phyloP scores from a whole-genome alignment of 1,140 invertebrate genomes.

The Micrasema longulum region DNA sequence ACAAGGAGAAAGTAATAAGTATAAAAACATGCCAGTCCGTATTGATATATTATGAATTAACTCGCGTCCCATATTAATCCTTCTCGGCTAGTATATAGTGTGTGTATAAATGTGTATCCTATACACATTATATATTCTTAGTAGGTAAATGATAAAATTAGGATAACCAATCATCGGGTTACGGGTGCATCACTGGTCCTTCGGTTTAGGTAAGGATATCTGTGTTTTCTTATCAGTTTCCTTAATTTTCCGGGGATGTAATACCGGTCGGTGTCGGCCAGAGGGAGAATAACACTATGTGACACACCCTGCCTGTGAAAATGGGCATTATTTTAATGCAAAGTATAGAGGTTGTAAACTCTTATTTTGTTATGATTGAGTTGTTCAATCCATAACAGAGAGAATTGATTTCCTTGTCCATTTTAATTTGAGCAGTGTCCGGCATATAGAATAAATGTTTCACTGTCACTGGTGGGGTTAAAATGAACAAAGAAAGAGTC shows the following conservation, averaged over 20 bases:
- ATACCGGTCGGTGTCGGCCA: neutral
- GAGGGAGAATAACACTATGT: slow-evolving; percentile 22
- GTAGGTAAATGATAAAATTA: slow-evolving; percentile 26
- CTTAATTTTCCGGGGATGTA: neutral
- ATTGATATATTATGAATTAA: slow-evolving; percentile 26
- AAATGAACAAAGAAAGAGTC: slow-evolving; percentile 49
- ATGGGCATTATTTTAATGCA: slow-evolving; percentile 89
- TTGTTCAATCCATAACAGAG: slow-evolving; percentile 39
- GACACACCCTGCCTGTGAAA: slow-evolving; percentile 74
- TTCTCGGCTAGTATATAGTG: slow-evolving; percentile 36
- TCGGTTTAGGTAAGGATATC: neutral
- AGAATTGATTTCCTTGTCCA: slow-evolving; percentile 50
- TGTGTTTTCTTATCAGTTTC: neutral
- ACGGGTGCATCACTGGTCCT: neutral
- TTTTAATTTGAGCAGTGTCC: slow-evolving; percentile 51
- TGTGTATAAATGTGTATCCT: slow-evolving; percentile 27
- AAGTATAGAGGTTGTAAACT: slow-evolving; percentile 87
- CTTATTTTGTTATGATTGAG: slow-evolving; percentile 56
- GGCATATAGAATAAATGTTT: slow-evolving; percentile 4
- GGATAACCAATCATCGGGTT: neutral
- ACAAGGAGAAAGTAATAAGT: slow-evolving; percentile 33
- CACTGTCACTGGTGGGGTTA: slow-evolving; percentile 46
- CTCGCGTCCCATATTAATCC: slow-evolving; percentile 31
- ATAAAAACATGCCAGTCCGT: slow-evolving; percentile 39
- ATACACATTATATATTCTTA: slow-evolving; percentile 42